Evolutionary conservation across 2,113 vertebrate genomes (phyloP).

Genomic region (Labeo catla): DNA sequence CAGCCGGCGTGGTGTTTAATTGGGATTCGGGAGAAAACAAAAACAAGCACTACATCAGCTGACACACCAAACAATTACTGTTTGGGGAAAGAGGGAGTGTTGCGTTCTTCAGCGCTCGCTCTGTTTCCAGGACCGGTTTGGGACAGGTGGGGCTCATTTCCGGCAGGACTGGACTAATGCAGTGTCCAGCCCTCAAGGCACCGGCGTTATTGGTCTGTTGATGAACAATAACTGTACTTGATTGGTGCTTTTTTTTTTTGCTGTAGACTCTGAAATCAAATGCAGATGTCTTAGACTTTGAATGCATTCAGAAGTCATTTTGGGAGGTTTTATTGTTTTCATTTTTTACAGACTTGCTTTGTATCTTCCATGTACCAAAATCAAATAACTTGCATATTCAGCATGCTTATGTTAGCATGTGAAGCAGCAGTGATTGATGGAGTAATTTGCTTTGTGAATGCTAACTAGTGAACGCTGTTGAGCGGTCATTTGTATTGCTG

Average conservation of each 20-base stretch:
- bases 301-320: neutral
- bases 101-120: neutral
- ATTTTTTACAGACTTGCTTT: neutral
- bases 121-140: neutral
- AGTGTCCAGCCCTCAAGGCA: constrained; percentile 20
- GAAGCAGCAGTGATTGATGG: constrained; percentile 22
- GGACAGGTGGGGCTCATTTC: constrained; percentile 25
- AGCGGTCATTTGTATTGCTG: neutral
- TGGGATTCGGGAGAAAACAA: constrained; percentile 62
- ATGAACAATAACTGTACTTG: constrained; percentile 25
- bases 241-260: neutral
- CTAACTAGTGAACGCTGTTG: neutral
- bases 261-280: neutral
- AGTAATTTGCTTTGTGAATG: constrained; percentile 24
- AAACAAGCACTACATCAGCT: constrained; percentile 31
- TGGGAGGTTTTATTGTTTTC: neutral
- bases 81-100: constrained; percentile 33
- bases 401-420: neutral
- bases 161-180: neutral
- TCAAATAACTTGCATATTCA: neutral
- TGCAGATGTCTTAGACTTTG: neutral
- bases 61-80: constrained; percentile 37
- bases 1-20: constrained; percentile 76
- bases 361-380: neutral
- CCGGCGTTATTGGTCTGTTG: constrained; percentile 6